phyloP scores from a whole-genome alignment of 2,797 vertebrate species.

The Martes flavigula region DNA sequence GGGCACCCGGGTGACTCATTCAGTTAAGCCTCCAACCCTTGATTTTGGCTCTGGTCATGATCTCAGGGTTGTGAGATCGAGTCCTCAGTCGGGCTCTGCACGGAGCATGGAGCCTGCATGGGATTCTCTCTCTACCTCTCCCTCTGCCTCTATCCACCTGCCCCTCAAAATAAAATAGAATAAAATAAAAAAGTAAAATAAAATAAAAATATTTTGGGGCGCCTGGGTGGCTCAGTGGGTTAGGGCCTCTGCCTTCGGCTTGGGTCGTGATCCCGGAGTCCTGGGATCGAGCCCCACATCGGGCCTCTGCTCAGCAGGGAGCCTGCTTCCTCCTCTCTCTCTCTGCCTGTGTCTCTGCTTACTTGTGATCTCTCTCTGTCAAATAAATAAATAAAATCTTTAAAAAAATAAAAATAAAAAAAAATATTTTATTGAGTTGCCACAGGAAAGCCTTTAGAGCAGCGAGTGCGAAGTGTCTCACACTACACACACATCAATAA shows the following conservation, averaged over 20 bases:
- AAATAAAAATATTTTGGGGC: background rate
- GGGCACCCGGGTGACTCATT: background rate
- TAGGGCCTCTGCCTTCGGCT: too few relatives aligned
- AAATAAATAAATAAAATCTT: too few relatives aligned
- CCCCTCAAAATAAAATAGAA: background rate
- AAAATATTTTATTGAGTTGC: background rate
- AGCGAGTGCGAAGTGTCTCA: background rate
- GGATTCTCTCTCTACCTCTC: background rate
- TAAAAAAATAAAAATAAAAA: background rate
- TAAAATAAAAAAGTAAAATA: background rate
- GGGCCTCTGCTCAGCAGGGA: too few relatives aligned
- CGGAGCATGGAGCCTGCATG: background rate
- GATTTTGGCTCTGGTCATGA: background rate
- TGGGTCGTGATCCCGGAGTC: too few relatives aligned
- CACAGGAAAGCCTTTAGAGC: background rate
- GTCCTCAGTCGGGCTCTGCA: background rate
- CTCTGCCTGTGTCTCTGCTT: too few relatives aligned
- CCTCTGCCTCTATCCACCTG: background rate
- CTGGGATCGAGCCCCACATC: too few relatives aligned
- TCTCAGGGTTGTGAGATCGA: background rate
- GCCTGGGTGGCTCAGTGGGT: too few relatives aligned
- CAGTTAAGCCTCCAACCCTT: background rate
- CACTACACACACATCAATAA: background rate
- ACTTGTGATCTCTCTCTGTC: too few relatives aligned
- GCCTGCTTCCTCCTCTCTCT: too few relatives aligned